Evolutionary conservation across 2,797 vertebrate genomes (phyloP).

Genomic region (Pseudocheirus occidentalis): DNA sequence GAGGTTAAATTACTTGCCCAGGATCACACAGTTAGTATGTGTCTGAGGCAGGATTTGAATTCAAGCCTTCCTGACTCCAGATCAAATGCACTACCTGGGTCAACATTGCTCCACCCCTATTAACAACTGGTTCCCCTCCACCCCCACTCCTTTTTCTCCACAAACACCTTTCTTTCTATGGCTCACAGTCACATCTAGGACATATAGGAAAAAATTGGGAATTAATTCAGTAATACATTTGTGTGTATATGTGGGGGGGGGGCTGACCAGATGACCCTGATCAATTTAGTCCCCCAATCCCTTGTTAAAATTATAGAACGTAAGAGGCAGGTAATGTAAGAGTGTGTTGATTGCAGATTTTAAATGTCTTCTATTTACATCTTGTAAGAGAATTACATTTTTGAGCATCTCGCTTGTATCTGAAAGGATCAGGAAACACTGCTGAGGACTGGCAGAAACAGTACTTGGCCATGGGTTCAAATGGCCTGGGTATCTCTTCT

Average conservation of each 20-base stretch:
- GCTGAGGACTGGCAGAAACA: not conserved
- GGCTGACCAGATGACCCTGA: not conserved
- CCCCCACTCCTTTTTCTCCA: not conserved
- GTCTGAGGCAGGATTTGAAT: not conserved
- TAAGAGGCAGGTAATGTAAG: not conserved
- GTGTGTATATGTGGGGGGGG: not conserved
- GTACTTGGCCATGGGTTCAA: too few species aligned
- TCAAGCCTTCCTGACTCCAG: not conserved
- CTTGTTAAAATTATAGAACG: not conserved
- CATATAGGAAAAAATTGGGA: not conserved
- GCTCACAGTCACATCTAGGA: not conserved
- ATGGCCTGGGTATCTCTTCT: not conserved
- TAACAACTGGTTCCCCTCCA: not conserved
- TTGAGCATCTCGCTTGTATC: not conserved
- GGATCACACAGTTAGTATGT: not conserved
- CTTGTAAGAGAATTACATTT: not conserved
- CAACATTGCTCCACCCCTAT: not conserved
- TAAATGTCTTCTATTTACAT: not conserved
- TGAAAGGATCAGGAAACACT: not conserved
- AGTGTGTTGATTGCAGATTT: not conserved
- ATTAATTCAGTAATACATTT: not conserved
- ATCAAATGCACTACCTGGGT: not conserved
- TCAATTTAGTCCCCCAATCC: not conserved
- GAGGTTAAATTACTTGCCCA: not conserved
- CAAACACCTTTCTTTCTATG: not conserved